Evolutionary conservation across 2,113 vertebrate species (phyloP).

Genomic region (Lagopus muta): DNA sequence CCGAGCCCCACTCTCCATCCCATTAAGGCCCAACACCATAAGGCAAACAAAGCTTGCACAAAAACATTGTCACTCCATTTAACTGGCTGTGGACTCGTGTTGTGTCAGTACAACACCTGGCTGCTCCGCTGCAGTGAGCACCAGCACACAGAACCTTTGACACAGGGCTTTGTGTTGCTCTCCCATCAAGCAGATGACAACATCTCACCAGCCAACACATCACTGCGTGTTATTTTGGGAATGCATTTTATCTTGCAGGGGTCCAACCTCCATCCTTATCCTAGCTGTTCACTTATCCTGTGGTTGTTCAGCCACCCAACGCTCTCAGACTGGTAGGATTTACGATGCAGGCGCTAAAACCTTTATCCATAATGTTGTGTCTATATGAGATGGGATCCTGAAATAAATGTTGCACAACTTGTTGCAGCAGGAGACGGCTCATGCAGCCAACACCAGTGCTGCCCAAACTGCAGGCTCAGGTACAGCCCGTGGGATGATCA

Average conservation of each 20-base stretch:
- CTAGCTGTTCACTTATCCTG: background rate
- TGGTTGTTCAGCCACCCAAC: background rate
- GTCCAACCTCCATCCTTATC: background rate
- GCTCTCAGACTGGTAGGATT: background rate
- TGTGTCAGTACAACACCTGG: background rate
- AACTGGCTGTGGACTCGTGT: rapidly evolving
- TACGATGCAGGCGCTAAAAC: background rate
- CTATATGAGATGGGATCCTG: background rate
- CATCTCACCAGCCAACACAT: background rate
- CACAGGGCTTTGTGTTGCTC: background rate
- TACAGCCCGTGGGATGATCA: background rate
- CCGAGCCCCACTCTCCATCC: background rate
- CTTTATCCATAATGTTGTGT: background rate
- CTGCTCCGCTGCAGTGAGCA: background rate
- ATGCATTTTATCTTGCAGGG: background rate
- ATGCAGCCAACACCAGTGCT: background rate
- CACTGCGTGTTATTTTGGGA: background rate
- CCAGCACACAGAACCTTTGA: background rate
- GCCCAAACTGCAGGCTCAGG: background rate
- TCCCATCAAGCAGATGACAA: background rate
- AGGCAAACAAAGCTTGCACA: background rate
- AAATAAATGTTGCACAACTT: background rate
- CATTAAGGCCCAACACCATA: background rate
- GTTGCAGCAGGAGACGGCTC: background rate
- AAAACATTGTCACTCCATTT: background rate